Percentiles rank a stretch among this genome's conserved stretches.
Conservation (phyloP, 2,888 invertebrate species). For the Prenolepis imparis region DNA sequence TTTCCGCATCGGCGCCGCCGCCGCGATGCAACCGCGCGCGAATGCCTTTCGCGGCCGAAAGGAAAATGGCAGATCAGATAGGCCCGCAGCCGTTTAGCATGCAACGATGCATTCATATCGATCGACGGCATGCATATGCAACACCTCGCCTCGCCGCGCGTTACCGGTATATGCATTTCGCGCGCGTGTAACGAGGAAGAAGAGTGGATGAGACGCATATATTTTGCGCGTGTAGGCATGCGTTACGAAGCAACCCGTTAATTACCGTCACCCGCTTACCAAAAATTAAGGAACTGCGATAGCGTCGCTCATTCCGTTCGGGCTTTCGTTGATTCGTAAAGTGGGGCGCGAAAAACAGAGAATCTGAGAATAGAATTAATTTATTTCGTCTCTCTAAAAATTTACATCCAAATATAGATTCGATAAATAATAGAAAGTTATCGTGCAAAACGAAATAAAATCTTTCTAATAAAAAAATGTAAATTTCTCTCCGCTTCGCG, state of each 20-base stretch:
- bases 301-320: conserved; percentile 32
- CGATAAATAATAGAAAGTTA: neutral
- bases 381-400: neutral
- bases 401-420: neutral
- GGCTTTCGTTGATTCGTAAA: conserved; percentile 4
- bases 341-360: neutral
- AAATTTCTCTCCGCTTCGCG: neutral
- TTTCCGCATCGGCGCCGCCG: conserved; percentile 74
- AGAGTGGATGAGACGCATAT: conserved; percentile 80
- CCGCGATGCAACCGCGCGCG: conserved; percentile 50
- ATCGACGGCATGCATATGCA: conserved; percentile 84
- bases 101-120: conserved; percentile 85
- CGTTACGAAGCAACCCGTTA: conserved; percentile 81
- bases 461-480: neutral
- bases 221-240: conserved; percentile 81
- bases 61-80: conserved; percentile 83
- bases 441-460: neutral
- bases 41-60: conserved; percentile 77
- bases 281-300: conserved; percentile 53
- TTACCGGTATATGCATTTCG: conserved; percentile 58
- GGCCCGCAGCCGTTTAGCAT: conserved; percentile 81
- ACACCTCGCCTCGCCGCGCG: conserved; percentile 69
- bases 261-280: conserved; percentile 75
- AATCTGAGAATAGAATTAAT: neutral
- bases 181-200: conserved; percentile 59